Percentiles rank a stretch among this genome's conserved stretches.
Evolutionary conservation across 2,113 vertebrate species (phyloP).

Genomic region (Ptyas mucosa): DNA sequence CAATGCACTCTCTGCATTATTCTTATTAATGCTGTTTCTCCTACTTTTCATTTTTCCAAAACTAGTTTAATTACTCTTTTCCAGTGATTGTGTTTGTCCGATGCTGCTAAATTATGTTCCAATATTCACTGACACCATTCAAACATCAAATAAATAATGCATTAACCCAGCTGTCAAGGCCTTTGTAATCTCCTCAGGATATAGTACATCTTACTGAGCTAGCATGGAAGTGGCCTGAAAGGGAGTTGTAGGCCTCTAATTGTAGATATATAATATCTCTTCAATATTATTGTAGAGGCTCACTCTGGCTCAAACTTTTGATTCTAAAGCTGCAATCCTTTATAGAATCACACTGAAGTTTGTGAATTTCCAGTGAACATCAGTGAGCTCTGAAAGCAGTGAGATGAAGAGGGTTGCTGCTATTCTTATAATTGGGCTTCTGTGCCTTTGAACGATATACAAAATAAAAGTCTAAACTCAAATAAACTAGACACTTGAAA

Average conservation of each 20-base stretch:
- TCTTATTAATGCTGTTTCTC: not conserved
- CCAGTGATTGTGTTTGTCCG: not conserved
- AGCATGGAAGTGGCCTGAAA: not conserved
- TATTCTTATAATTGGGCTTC: not conserved
- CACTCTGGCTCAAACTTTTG: not conserved
- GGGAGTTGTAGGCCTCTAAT: not conserved
- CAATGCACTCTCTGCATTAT: not conserved
- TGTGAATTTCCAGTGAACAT: not conserved
- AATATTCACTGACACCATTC: not conserved
- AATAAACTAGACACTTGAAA: not conserved
- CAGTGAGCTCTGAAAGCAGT: not conserved
- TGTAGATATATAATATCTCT: not conserved
- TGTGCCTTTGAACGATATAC: not conserved
- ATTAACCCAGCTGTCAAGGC: not conserved
- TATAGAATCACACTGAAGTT: not conserved
- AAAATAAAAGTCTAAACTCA: not conserved
- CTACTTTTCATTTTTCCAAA: not conserved
- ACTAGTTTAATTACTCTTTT: not conserved
- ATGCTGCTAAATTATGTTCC: not conserved
- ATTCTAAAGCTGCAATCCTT: not conserved
- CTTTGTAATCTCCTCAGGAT: not conserved
- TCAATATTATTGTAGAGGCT: not conserved
- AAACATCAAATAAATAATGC: not conserved
- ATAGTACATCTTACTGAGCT: not conserved
- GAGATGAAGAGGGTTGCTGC: not conserved